Conservation (phyloP, 2,113 vertebrate species). For the Neolamprologus cancellatus region DNA sequence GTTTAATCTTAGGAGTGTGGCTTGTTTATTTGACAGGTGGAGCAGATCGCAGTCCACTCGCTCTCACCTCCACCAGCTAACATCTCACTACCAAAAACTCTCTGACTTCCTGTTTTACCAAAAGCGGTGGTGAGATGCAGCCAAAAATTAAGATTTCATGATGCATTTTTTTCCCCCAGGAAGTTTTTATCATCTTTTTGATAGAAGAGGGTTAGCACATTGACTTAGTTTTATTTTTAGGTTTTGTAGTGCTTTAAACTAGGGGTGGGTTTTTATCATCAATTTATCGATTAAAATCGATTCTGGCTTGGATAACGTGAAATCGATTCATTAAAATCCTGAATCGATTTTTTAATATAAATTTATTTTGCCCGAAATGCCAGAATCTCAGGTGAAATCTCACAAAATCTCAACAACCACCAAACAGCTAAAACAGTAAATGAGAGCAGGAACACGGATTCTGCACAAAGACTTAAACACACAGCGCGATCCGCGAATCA, state of each 20-base stretch:
- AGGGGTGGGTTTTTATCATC: rapidly evolving
- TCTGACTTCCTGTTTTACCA: not conserved
- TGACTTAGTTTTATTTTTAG: not conserved
- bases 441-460: too few relatives aligned
- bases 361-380: rapidly evolving
- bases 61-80: not conserved
- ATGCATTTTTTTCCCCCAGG: rapidly evolving
- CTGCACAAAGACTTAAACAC: too few relatives aligned
- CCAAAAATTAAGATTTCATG: not conserved
- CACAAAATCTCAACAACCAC: too few relatives aligned
- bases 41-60: not conserved
- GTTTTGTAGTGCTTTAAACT: not conserved
- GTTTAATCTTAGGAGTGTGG: not conserved
- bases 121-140: rapidly evolving
- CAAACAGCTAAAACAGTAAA: rapidly evolving
- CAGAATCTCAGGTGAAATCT: rapidly evolving
- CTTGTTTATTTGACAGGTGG: not conserved
- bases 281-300: rapidly evolving
- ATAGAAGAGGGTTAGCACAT: rapidly evolving
- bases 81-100: not conserved
- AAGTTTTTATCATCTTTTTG: not conserved
- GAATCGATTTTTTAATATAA: too few relatives aligned
- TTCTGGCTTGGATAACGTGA: rapidly evolving
- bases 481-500: rapidly evolving
- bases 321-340: too few relatives aligned